phyloP scores from a whole-genome alignment of 2,797 vertebrate species.

The Scyliorhinus canicula region DNA sequence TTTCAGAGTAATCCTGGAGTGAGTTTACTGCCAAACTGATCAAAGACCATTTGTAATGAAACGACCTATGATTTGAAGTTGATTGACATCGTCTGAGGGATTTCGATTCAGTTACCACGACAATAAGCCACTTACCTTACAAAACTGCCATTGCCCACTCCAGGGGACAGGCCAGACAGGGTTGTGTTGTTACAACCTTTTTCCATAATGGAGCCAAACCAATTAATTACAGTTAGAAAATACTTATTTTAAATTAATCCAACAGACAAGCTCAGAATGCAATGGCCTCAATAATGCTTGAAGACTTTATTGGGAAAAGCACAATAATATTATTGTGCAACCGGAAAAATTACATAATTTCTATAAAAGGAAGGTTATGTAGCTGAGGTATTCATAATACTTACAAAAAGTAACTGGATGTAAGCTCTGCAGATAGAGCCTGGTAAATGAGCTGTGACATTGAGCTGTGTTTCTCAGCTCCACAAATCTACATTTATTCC shows the following conservation, averaged over 20 bases:
- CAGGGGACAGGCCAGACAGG: not conserved
- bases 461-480: not conserved
- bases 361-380: not conserved
- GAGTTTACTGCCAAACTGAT: not conserved
- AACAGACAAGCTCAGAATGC: not conserved
- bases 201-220: not conserved
- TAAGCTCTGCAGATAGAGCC: constrained; percentile 17
- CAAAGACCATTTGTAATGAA: not conserved
- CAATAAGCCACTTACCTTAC: not conserved
- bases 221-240: not conserved
- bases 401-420: not conserved
- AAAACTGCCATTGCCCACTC: not conserved
- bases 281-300: not conserved
- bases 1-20: not conserved
- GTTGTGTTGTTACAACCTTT: not conserved
- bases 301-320: not conserved
- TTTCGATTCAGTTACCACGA: not conserved
- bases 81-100: not conserved
- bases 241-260: not conserved
- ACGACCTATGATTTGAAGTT: not conserved
- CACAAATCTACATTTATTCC: not conserved
- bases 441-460: constrained; percentile 28
- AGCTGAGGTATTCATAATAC: not conserved
- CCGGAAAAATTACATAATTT: constrained; percentile 11
- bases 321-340: not conserved